These are phyloP conservation scores for Sus scrofa DNA, from an alignment of 2,113 vertebrate genomes.

Conservation along the genomic window DNA sequence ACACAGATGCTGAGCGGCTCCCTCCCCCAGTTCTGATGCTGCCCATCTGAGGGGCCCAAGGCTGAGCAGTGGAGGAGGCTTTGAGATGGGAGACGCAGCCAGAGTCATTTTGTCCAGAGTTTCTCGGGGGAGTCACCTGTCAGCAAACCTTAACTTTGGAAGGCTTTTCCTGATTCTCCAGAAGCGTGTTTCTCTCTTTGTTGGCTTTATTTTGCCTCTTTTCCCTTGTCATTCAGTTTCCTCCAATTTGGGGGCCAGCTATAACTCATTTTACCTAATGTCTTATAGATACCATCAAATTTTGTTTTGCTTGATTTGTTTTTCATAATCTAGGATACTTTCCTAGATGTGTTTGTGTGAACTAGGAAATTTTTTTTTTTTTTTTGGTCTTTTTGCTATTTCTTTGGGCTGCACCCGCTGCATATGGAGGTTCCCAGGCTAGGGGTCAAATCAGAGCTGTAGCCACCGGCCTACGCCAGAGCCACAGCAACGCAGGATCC, in stretches of 20 bases:
- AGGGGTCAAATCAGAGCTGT: too few relatives aligned
- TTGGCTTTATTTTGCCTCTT: not conserved
- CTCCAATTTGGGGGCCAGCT: not conserved
- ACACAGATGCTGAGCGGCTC: not conserved
- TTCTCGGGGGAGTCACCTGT: not conserved
- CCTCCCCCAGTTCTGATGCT: not conserved
- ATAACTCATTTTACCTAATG: not conserved
- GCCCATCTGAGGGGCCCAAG: not conserved
- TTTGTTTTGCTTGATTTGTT: not conserved
- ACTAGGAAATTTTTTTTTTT: conserved; percentile 3
- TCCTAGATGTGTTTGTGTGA: conserved; percentile 17
- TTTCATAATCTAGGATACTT: not conserved
- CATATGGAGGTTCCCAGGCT: too few relatives aligned
- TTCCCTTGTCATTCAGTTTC: not conserved
- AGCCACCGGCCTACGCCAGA: too few relatives aligned
- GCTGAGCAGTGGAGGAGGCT: not conserved
- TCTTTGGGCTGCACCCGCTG: too few relatives aligned
- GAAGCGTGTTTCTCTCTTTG: not conserved
- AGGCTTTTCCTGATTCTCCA: not conserved
- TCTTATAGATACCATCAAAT: not conserved
- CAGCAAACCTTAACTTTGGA: not conserved
- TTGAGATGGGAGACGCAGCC: not conserved
- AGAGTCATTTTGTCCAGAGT: not conserved
- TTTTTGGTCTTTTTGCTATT: too few relatives aligned
- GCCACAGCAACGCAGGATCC: too few relatives aligned